phyloP scores from a whole-genome alignment of 2,888 invertebrate genomes.

The Drosophila picticornis region DNA sequence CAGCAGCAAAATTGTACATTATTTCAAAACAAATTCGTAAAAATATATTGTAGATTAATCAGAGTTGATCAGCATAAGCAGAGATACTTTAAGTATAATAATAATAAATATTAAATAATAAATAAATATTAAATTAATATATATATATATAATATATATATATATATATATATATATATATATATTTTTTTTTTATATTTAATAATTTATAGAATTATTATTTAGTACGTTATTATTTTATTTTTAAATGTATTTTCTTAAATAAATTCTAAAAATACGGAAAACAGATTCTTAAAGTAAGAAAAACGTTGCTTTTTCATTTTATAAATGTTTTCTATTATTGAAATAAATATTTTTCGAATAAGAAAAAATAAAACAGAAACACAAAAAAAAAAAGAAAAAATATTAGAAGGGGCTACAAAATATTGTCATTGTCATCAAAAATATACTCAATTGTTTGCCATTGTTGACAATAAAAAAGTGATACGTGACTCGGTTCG shows the following conservation, averaged over 20 bases:
- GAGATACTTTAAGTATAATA: not conserved
- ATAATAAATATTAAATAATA: not conserved
- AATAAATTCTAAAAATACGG: not conserved
- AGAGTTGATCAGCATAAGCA: not conserved
- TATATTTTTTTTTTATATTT: not conserved
- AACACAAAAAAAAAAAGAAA: not conserved
- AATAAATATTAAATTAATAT: not conserved
- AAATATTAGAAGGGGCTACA: not conserved
- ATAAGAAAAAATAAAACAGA: not conserved
- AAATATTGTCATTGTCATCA: not conserved
- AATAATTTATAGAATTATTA: not conserved
- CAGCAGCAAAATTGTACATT: not conserved
- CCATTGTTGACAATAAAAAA: not conserved
- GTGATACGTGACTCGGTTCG: conserved; percentile 11
- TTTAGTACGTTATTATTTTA: not conserved
- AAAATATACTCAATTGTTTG: not conserved
- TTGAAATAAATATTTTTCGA: not conserved
- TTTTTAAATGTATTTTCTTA: not conserved
- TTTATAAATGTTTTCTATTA: not conserved
- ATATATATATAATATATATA: not conserved
- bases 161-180: too few species aligned
- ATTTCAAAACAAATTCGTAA: not conserved
- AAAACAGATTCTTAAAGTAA: not conserved
- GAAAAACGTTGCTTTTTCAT: not conserved
- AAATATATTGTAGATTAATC: not conserved